Conservation (phyloP, 2,888 invertebrate species). For the Coleophora flavipennella region DNA sequence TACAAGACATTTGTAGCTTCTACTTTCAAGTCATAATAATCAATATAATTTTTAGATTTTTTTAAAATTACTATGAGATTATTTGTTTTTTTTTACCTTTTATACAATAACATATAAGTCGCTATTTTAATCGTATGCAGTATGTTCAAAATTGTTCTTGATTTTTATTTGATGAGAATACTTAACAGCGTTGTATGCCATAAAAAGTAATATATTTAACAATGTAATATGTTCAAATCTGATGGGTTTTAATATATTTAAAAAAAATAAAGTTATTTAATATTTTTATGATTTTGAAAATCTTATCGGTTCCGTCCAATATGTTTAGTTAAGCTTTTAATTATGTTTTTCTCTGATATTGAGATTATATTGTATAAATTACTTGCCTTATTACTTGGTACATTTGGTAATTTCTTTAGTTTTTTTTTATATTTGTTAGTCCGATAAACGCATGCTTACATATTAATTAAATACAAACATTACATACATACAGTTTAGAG, state of each 20-base stretch:
- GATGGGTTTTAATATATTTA: constrained; percentile 28
- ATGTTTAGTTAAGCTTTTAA: constrained; percentile 25
- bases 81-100: constrained; percentile 58
- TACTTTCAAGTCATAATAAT: constrained; percentile 12
- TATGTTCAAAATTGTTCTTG: constrained; percentile 8
- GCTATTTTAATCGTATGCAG: constrained; percentile 22
- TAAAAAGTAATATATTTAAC: constrained; percentile 31
- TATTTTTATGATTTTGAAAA: constrained; percentile 53
- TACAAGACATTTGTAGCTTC: neutral
- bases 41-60: constrained; percentile 30
- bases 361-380: constrained; percentile 23
- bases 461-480: constrained; percentile 28
- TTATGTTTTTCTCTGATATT: constrained; percentile 34
- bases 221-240: constrained; percentile 47
- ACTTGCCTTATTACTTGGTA: constrained; percentile 4
- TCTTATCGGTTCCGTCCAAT: constrained; percentile 69
- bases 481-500: constrained; percentile 66
- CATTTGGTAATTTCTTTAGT: neutral
- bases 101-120: constrained; percentile 42
- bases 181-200: constrained; percentile 23
- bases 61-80: constrained; percentile 70
- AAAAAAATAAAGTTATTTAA: constrained; percentile 25
- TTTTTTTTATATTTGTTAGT: constrained; percentile 11
- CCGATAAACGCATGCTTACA: constrained; percentile 28
- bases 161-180: constrained; percentile 15